Evolutionary conservation across 2,797 vertebrate genomes (phyloP), one percentile per base, ranked within the genome.

Genomic region (Podarcis lilfordi): DNA sequence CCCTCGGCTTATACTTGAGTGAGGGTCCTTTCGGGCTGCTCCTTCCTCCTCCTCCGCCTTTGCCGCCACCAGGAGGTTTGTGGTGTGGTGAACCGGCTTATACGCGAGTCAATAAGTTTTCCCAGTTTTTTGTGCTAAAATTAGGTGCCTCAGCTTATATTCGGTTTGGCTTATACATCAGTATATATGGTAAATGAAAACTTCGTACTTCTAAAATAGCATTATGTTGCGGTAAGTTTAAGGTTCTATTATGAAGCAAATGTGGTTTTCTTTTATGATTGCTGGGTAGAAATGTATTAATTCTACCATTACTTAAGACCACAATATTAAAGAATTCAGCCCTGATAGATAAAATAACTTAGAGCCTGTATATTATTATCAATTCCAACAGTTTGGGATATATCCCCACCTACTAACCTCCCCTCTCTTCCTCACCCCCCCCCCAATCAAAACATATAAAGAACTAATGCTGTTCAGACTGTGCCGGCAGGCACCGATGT

Each of bases 331-430:
- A 35, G 10, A 61, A 1, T 55, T 80, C 50, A 35, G 25, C 40
- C 40, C 9, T 13, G 40, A 45, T 25, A 45, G 11, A 77, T 45
- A 25, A 9, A 43, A 43, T 43, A 43, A 1, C 8, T 43, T 40
- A 75, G 19, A 40, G 8, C 55, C 55, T 1, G 32, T 79, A 80
- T 78, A 90, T 89, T 91, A 82, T 81, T 81, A 19, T 88, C 68
- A 89, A 32, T 76, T 78, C 88, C 77, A 85, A 92, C 89, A 74
- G 74, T 82, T 69, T 90, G 32, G 80, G 55, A n/a, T 66, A 88
- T 80, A 78, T 89, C 32, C 13, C 88, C 91, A 79, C 13, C 87
- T 3, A 81, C 80, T 91, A 32, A 80, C 61, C 88, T 81, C 85
- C 90, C 82, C 84, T 88, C 71, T 3, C 88, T 90, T 43, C 69